Evolutionary conservation across 2,888 invertebrate genomes (phyloP), one percentile per base, ranked within the genome.

Genomic region (Aporophyla lueneburgensis): DNA sequence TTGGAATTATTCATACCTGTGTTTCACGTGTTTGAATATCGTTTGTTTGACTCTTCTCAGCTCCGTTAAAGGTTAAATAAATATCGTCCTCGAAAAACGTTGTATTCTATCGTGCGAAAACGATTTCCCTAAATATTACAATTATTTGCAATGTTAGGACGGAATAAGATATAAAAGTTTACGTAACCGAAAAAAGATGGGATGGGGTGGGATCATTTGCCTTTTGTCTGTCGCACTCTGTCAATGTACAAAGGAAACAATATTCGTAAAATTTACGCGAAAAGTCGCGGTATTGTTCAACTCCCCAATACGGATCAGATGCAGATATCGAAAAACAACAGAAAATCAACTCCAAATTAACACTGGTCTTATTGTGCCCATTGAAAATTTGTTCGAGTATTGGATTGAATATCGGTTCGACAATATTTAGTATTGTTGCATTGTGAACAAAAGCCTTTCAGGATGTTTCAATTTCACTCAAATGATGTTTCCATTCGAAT

Each of bases 231-330:
- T 84, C 81, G 75, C 66, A 71, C 77, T 81, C 80, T 70, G 77
- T 84, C 85, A 86, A 88, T 82, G 80, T 84, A 87, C 84, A 88
- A 86, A 87, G 83, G 85, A 88, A 87, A 89, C 87, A 87, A 89
- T 89, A 87, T 89, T 87, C 86, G 85, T 86, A 83, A 89, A 87
- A 88, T 87, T 86, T 87, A 89, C 78, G 84, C 81, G 85, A 83
- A 76, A 79, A 82, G 84, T 86, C 80, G 80, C 77, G 74, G 81
- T 84, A 86, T 88, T 88, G 86, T 88, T 88, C 78, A 74, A 80
- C 75, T 78, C 74, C 87, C 80, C 85, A 81, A 84, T 87, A 84
- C 86, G 61, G 63, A 83, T 87, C 71, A 72, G 81, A 76, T 67
- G 76, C 66, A 69, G 77, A 65, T 74, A 74, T 71, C 73, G 74